phyloP scores from a whole-genome alignment of 92 coral and sea anemone species.

The Porites lobata region DNA sequence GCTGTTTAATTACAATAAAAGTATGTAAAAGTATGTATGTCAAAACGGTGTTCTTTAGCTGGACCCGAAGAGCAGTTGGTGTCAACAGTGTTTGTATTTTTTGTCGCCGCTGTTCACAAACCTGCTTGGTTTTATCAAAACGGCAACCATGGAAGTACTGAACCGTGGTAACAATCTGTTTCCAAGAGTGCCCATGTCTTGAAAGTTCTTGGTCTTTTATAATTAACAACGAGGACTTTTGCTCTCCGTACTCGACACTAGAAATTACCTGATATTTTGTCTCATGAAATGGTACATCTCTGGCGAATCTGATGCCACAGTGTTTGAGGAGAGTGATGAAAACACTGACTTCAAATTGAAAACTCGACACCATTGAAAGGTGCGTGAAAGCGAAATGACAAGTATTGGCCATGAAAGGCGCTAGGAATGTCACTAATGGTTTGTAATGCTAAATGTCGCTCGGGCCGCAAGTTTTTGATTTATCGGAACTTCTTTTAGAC shows the following conservation, averaged over 20 bases:
- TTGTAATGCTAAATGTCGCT: not conserved
- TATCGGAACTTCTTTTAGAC: not conserved
- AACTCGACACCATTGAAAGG: constrained; percentile 6
- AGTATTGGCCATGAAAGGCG: constrained; percentile 5
- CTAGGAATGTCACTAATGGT: not conserved
- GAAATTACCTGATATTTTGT: not conserved
- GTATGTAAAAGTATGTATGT: too few relatives aligned
- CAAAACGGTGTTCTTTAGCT: too few relatives aligned
- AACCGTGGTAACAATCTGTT: constrained; percentile 13
- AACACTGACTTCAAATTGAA: not conserved
- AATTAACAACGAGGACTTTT: constrained; percentile 15
- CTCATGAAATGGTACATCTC: not conserved
- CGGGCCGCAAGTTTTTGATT: not conserved
- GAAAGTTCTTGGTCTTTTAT: constrained; percentile 12
- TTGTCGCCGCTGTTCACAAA: constrained; percentile 52
- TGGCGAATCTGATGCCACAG: not conserved
- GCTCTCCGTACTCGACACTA: not conserved
- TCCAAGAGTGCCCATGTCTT: not conserved
- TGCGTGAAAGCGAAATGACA: not conserved
- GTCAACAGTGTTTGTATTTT: constrained; percentile 4
- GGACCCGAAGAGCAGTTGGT: not conserved
- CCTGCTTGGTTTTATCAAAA: constrained; percentile 42
- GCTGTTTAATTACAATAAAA: too few relatives aligned
- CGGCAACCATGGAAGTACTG: constrained; percentile 27
- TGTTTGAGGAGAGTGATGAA: not conserved